Percentiles rank a stretch among this genome's conserved stretches.
Conservation (phyloP, 2,888 invertebrate species). For the Agriopis leucophaearia region DNA sequence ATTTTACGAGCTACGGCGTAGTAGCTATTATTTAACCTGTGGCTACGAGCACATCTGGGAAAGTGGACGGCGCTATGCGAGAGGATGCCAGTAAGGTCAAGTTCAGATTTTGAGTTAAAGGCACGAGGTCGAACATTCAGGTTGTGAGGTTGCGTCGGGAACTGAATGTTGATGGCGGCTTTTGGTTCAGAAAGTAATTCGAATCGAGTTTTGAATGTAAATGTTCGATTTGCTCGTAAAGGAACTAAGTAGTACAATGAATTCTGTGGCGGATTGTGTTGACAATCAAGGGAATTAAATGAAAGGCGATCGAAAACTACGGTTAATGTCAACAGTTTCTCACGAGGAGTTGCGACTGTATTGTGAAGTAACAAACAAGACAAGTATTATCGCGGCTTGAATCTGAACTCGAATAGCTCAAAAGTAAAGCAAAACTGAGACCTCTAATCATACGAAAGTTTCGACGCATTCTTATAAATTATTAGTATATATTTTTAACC, state of each 20-base stretch:
- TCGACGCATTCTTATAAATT: no score
- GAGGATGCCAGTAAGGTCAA: slow-evolving; percentile 75
- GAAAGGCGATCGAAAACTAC: slow-evolving; percentile 19
- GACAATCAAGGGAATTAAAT: slow-evolving; percentile 11
- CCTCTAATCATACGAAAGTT: no score
- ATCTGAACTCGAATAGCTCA: background rate
- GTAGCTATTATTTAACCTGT: slow-evolving; percentile 42
- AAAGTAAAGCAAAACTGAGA: no score
- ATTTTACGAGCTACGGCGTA: slow-evolving; percentile 19
- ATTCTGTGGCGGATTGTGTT: background rate
- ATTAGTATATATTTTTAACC: no score
- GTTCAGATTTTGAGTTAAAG: slow-evolving; percentile 60
- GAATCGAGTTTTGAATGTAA: slow-evolving; percentile 35
- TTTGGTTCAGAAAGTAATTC: slow-evolving; percentile 46
- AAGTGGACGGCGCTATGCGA: slow-evolving; percentile 63
- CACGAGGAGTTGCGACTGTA: background rate
- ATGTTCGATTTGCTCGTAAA: slow-evolving; percentile 24
- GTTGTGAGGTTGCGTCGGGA: slow-evolving; percentile 46
- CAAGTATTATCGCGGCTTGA: background rate
- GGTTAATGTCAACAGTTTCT: slow-evolving; percentile 17
- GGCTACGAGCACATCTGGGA: slow-evolving; percentile 57
- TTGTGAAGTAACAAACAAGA: background rate
- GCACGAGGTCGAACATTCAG: slow-evolving; percentile 53
- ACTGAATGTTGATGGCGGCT: slow-evolving; percentile 48
- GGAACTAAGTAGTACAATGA: background rate